Percentiles rank a stretch among this genome's conserved stretches.
Evolutionary conservation across 2,797 vertebrate genomes (phyloP).

Genomic region (Lutjanus campechanus): DNA sequence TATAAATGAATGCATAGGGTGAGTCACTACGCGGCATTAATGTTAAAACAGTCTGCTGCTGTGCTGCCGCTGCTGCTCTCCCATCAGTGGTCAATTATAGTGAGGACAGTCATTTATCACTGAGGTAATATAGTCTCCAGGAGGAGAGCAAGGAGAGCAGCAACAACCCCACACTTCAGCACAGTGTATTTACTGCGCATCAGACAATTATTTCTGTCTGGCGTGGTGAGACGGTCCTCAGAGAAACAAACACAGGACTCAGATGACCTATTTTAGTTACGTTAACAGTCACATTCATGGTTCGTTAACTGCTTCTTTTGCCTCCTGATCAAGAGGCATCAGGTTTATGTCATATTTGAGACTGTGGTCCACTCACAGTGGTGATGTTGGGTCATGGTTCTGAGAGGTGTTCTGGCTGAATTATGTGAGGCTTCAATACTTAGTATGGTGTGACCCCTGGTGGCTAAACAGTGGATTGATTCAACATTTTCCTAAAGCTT

Average conservation of each 20-base stretch:
- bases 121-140: conserved; percentile 45
- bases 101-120: conserved; percentile 61
- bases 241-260: conserved; percentile 5
- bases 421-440: conserved; percentile 1
- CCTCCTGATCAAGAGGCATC: not conserved
- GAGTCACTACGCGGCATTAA: conserved; percentile 38
- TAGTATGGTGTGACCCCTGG: conserved; percentile 80
- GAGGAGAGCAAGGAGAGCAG: conserved; percentile 18
- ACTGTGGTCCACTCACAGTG: conserved; percentile 6
- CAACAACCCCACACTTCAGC: conserved; percentile 19
- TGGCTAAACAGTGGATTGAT: conserved; percentile 49
- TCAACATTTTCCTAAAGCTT: conserved; percentile 2
- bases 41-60: conserved; percentile 26
- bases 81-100: conserved; percentile 54
- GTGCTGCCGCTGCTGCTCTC: conserved; percentile 32
- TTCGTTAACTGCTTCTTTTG: not conserved
- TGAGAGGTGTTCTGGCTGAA: conserved; percentile 36
- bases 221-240: too few species aligned
- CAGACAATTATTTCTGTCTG: conserved; percentile 15
- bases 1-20: conserved; percentile 20
- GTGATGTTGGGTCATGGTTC: conserved; percentile 5
- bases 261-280: not conserved
- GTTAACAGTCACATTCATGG: not conserved
- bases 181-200: conserved; percentile 15
- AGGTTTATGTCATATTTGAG: conserved; percentile 16